Evolutionary conservation across 2,797 vertebrate genomes (phyloP).

Genomic region (Gadopsis marmoratus): DNA sequence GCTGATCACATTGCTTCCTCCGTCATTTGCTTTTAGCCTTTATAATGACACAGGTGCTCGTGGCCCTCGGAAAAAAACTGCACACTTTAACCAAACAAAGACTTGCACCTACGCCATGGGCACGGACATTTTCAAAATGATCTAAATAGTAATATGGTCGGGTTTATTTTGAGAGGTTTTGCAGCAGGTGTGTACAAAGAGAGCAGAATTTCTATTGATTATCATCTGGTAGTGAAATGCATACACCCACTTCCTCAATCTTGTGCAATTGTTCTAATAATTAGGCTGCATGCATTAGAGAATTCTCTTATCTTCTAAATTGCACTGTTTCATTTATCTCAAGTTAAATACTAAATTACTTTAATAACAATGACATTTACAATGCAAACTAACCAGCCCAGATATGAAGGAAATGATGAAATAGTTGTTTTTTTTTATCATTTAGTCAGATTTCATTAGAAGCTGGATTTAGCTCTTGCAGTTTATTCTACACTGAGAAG

Average conservation of each 20-base stretch:
- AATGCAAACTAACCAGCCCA: background rate
- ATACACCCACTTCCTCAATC: slow-evolving; percentile 44
- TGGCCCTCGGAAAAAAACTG: slow-evolving; percentile 14
- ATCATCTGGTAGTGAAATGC: slow-evolving; percentile 38
- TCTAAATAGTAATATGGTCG: slow-evolving; percentile 7
- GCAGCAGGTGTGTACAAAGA: slow-evolving; percentile 7
- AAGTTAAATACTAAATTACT: slow-evolving; percentile 22
- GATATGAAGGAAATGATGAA: slow-evolving; percentile 26
- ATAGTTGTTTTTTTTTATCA: background rate
- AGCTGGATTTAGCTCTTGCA: background rate
- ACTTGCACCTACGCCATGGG: background rate
- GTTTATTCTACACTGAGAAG: background rate
- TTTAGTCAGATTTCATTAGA: slow-evolving; percentile 11
- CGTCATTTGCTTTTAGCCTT: slow-evolving; percentile 37
- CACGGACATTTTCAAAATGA: slow-evolving; percentile 30
- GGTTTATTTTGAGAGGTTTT: background rate
- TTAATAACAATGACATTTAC: slow-evolving; percentile 42
- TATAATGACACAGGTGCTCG: slow-evolving; percentile 45
- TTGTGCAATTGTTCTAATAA: slow-evolving; percentile 49
- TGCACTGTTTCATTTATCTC: slow-evolving; percentile 29
- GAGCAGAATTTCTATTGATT: slow-evolving; percentile 47
- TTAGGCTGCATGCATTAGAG: slow-evolving; percentile 29
- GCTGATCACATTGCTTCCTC: slow-evolving; percentile 44
- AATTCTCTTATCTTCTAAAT: slow-evolving; percentile 38
- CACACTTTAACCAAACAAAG: background rate